Evolutionary conservation across 2,797 vertebrate species (phyloP), one percentile per base, ranked within the genome.

Genomic region (Enteromius viviparus): DNA sequence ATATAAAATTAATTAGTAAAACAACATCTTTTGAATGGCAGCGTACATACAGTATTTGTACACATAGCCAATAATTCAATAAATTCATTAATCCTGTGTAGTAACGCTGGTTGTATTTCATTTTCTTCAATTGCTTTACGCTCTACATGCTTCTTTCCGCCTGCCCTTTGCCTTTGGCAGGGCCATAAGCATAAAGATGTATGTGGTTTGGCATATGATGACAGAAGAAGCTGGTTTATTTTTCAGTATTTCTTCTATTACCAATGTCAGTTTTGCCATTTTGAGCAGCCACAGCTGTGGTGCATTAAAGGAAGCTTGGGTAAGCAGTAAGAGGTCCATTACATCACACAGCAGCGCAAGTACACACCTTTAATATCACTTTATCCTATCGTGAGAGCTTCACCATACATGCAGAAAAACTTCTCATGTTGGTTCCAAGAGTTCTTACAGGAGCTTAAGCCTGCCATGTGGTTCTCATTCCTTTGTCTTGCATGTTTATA

Each of bases 251-350:
- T 88, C 79, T 72, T 85, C 89, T 87, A 89, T 90, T 92, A 89
- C 91, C 90, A 87, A 90, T 91, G 90, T 91, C 89, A 87, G 91
- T 88, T 90, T 90, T 90, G 89, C 77, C 87, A 84, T 89, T 92
- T 89, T 89, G 90, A 92, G 90, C 90, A 87, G 87, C 60, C 88
- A 92, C 92, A 94, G 93, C 93, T 95, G 90, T 88, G 89, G 89
- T 85, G 85, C 87, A 89, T 92, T 92, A 90, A 77, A 87, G 82
- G 87, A 89, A 86, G 90, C 90, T 90, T 90, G 89, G 90, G 90
- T 90, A 93, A 93, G 89, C 91, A 85, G 90, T 89, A 87, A 88
- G 85, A 93, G 91, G 6, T 72, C 89, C 75, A 88, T 88, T 89
- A 90, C 77, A 85, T 89, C 91, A 93, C 90, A 91, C 85, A 85